Percentiles rank a stretch among this genome's conserved stretches.
phyloP scores from a whole-genome alignment of 2,113 vertebrate genomes.

The Meles meles region DNA sequence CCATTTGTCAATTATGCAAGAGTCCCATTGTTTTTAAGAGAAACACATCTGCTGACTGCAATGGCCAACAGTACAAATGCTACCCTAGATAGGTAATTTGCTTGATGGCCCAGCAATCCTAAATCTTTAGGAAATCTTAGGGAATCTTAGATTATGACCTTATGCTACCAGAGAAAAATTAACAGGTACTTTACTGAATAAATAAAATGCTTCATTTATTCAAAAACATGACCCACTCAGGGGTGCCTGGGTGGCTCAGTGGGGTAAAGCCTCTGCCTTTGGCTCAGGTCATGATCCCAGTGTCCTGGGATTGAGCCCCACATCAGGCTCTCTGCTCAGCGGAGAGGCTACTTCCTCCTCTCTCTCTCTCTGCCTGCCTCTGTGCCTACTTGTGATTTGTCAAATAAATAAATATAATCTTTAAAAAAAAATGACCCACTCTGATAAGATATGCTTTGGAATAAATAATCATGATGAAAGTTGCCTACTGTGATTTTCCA shows the following conservation, averaged over 20 bases:
- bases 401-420: background rate
- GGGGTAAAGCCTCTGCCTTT: too few relatives aligned
- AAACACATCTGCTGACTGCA: background rate
- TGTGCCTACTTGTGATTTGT: too few relatives aligned
- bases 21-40: background rate
- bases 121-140: background rate
- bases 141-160: background rate
- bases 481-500: conserved; percentile 43
- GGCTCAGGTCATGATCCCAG: too few relatives aligned
- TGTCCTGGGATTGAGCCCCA: too few relatives aligned
- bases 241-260: too few relatives aligned
- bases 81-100: background rate
- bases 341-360: too few relatives aligned
- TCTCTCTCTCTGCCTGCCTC: too few relatives aligned
- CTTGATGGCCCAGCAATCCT: background rate
- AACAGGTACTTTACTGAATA: background rate
- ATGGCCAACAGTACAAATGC: background rate
- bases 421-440: conserved; percentile 44
- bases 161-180: background rate
- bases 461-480: conserved; percentile 44
- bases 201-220: conserved; percentile 52
- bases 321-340: too few relatives aligned
- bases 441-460: conserved; percentile 46
- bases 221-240: conserved; percentile 33
- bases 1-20: background rate